A percentile compares a stretch with the other conserved stretches of the same genome.
Conservation (phyloP, 2,888 invertebrate genomes). For the Pelosia muscerda region DNA sequence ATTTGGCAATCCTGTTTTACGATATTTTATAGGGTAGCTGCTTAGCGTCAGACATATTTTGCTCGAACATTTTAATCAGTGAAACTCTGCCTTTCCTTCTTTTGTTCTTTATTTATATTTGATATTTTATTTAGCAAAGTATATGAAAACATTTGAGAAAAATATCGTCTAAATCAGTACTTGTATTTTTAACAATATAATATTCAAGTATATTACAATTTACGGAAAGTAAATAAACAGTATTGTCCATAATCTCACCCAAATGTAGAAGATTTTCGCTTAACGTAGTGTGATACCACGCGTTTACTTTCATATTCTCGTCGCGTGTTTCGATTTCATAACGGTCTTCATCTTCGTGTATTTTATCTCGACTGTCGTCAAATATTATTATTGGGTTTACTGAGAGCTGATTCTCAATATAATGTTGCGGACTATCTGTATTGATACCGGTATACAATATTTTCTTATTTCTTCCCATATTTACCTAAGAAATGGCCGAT, state of each 20-base stretch:
- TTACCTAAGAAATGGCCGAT: not conserved
- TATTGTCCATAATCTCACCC: not conserved
- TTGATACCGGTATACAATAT: not conserved
- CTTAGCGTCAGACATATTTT: constrained; percentile 3
- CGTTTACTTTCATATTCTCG: constrained; percentile 18
- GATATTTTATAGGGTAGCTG: not conserved
- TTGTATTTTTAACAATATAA: not conserved
- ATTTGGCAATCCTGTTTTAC: constrained; percentile 7
- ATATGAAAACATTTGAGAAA: too few species aligned
- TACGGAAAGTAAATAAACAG: not conserved
- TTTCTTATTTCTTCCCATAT: not conserved
- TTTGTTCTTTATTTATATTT: not conserved
- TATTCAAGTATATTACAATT: too few species aligned
- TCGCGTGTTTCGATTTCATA: constrained; percentile 29
- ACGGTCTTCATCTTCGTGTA: constrained; percentile 22
- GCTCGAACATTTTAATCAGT: not conserved
- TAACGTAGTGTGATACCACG: not conserved
- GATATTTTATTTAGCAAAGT: not conserved
- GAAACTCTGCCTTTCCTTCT: not conserved
- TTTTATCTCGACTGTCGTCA: constrained; percentile 31
- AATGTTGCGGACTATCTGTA: not conserved
- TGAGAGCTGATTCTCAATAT: constrained; percentile 13
- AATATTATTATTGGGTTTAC: constrained; percentile 14
- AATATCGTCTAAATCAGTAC: not conserved
- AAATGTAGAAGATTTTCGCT: not conserved